Evolutionary conservation across 2,797 vertebrate species (phyloP).

Genomic region (Gallinago solitaria): DNA sequence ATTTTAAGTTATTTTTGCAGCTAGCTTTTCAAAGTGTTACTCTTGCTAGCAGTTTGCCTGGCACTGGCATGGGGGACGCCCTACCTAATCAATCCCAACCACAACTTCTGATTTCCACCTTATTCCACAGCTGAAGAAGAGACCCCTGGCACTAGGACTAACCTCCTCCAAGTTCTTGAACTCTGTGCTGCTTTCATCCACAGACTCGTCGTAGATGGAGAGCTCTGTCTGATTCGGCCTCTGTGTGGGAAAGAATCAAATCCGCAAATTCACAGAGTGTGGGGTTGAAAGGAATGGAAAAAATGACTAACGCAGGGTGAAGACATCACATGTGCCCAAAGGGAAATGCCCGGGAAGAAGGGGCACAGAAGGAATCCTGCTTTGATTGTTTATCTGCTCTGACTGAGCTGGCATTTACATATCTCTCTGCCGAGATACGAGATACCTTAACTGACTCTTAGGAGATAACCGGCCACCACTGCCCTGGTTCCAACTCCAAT

Average conservation of each 20-base stretch:
- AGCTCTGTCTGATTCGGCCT: conserved; percentile 57
- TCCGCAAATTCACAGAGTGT: not conserved
- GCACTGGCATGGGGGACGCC: not conserved
- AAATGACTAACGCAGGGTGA: not conserved
- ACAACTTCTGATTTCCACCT: not conserved
- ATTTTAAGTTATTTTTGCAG: not conserved
- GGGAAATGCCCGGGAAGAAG: not conserved
- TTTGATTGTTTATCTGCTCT: not conserved
- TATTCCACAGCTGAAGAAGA: not conserved
- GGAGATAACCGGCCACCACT: not conserved
- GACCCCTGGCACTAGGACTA: conserved; percentile 13
- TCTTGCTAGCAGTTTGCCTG: not conserved
- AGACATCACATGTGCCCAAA: rapidly evolving
- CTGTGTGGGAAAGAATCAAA: not conserved
- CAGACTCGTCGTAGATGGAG: conserved; percentile 58
- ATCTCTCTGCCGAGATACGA: not conserved
- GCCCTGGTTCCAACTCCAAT: not conserved
- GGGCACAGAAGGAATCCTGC: not conserved
- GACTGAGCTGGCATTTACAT: not conserved
- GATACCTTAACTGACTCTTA: not conserved
- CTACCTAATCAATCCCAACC: not conserved
- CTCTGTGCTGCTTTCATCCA: conserved; percentile 69
- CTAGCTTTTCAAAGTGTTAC: not conserved
- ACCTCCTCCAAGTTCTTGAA: conserved; percentile 81
- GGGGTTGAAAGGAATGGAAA: not conserved